Conservation (phyloP, 1,140 invertebrate species). For the Megathymus violae region DNA sequence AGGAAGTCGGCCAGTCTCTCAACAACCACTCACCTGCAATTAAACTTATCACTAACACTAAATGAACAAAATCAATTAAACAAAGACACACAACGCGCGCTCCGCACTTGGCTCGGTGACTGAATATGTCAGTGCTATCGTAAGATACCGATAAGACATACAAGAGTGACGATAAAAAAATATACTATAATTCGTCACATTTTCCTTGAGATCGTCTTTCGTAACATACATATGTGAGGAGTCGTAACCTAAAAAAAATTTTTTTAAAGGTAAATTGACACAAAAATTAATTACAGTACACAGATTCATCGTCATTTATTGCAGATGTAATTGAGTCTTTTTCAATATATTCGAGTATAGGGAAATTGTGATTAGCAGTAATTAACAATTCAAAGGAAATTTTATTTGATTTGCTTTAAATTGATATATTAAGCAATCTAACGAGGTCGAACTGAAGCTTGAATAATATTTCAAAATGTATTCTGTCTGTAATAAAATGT, state of each 20-base stretch:
- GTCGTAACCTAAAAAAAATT: neutral
- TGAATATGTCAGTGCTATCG: constrained; percentile 50
- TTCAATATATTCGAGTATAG: too few relatives aligned
- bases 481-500: too few relatives aligned
- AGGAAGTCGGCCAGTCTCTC: constrained; percentile 1
- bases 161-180: constrained; percentile 46
- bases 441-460: too few relatives aligned
- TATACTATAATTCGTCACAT: constrained; percentile 28
- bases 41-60: constrained; percentile 30
- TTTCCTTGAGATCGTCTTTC: constrained; percentile 21
- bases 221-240: neutral
- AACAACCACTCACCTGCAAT: constrained; percentile 25
- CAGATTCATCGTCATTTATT: too few relatives aligned
- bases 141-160: constrained; percentile 50
- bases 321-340: too few relatives aligned
- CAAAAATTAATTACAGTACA: too few relatives aligned
- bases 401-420: too few relatives aligned
- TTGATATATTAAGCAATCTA: too few relatives aligned
- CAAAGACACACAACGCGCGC: constrained; percentile 38
- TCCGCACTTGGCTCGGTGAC: constrained; percentile 37
- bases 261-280: too few relatives aligned
- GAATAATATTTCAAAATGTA: too few relatives aligned
- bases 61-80: constrained; percentile 34
- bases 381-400: too few relatives aligned
- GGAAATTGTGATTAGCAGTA: too few relatives aligned